Base-by-base conservation (phyloP, 2,888 invertebrate genomes). In the Eutolmus rufibarbis region DNA sequence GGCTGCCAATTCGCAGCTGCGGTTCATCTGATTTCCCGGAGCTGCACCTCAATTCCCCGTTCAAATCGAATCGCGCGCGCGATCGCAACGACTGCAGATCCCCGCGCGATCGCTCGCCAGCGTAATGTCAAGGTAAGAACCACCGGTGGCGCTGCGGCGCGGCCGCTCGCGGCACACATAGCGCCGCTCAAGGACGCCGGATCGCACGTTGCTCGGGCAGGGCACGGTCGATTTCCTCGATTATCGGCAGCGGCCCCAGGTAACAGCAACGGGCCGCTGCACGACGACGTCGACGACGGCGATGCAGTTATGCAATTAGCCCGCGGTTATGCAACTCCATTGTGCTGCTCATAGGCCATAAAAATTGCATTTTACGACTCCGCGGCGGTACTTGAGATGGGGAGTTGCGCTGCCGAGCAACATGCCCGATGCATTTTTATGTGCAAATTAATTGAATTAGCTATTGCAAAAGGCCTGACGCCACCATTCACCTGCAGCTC, bases 291-390 rank as follows among this genome's bases (percentile, higher is more conserved):
- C 40, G 40, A 40, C 43, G 31, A 19, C 56, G 82, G 4, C 37
- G 82, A 2, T 23, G 85, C 43, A 28, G 74, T 85, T 85, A 85
- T 85, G 85, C 85, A 85, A 85, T 85, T 85, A 85, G 85, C 85
- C 85, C 74, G 74, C 85, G 74, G 85, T 85, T 85, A 85, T 85
- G 85, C 85, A 85, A 85, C 85, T 74, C 85, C 85, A 85, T 85
- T 85, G 85, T 85, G 46, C 46, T 85, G 85, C 16, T 85, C 85
- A 85, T 85, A 85, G 74, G 85, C 85, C 46, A 74, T 85, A 85
- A 85, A 84, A 74, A 85, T 85, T 85, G 85, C 85, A 85, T 74
- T 85, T 85, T 85, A 85, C 12, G 85, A 74, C 74, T 56, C 74
- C 31, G n/a, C 51, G 46, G 74, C 85, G 43, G 85, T 74, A 31